Percentiles rank a stretch among this genome's conserved stretches.
These are phyloP conservation scores for Geophilus truncorum DNA, from an alignment of 2,888 invertebrate species.

Conservation along the genomic window DNA sequence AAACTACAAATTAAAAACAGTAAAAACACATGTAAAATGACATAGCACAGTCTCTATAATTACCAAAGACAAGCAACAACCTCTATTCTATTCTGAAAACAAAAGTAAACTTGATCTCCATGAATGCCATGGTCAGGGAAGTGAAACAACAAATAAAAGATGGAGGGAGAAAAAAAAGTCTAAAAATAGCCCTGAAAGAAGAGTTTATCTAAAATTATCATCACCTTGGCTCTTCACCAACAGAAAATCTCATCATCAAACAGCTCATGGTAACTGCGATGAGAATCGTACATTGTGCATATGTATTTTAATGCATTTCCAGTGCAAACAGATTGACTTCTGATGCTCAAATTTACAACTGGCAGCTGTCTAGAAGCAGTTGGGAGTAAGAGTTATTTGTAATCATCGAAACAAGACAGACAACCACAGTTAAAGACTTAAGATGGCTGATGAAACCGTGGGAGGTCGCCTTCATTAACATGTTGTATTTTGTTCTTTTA, in stretches of 20 bases:
- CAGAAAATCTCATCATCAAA: background rate
- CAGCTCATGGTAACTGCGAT: background rate
- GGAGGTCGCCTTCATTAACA: background rate
- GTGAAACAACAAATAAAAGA: background rate
- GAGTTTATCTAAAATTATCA: background rate
- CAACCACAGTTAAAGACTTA: background rate
- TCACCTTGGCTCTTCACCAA: background rate
- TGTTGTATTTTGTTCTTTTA: background rate
- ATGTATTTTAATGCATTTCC: background rate
- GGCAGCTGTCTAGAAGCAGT: background rate
- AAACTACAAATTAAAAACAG: too few relatives aligned
- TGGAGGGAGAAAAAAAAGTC: background rate
- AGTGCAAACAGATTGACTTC: background rate
- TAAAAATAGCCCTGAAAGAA: background rate
- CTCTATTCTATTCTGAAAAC: background rate
- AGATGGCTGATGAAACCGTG: background rate
- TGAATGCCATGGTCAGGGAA: slow-evolving; percentile 3
- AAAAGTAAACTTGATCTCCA: background rate
- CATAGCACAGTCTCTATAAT: too few relatives aligned
- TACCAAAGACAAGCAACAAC: too few relatives aligned
- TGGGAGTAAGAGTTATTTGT: background rate
- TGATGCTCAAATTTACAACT: background rate
- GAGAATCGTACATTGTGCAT: background rate
- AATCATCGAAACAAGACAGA: background rate
- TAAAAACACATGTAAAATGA: too few relatives aligned